Percentiles rank a stretch among this genome's conserved stretches.
Evolutionary conservation across 2,113 vertebrate genomes (phyloP).

Genomic region (Zosterops lateralis): DNA sequence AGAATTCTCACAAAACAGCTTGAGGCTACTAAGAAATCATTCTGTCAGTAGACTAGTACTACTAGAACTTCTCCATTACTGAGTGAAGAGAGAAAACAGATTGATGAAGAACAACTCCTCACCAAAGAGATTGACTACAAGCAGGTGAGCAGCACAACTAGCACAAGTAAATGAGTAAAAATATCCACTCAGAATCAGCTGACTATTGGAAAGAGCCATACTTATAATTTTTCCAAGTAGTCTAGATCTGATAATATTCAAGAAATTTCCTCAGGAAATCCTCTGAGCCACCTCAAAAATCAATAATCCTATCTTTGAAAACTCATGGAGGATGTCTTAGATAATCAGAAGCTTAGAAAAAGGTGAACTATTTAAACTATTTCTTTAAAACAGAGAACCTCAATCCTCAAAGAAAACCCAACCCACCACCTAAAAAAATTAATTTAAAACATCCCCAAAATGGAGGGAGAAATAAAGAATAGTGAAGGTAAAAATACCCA

Average conservation of each 20-base stretch:
- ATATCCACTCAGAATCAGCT: background rate
- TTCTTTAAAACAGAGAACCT: background rate
- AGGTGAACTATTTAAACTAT: background rate
- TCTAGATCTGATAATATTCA: background rate
- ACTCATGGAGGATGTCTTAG: background rate
- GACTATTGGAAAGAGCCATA: background rate
- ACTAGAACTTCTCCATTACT: background rate
- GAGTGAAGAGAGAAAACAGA: background rate
- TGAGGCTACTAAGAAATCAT: background rate
- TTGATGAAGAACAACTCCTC: background rate
- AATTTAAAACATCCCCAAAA: background rate
- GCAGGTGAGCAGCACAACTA: background rate
- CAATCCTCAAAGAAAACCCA: background rate
- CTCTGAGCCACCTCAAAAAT: background rate
- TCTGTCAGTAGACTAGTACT: background rate
- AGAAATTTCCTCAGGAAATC: background rate
- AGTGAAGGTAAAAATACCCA: background rate
- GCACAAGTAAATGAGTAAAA: background rate
- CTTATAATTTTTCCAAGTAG: background rate
- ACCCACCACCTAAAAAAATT: background rate
- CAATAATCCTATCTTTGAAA: background rate
- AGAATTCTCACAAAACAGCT: background rate
- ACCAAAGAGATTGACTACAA: background rate
- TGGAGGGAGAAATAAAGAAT: background rate
- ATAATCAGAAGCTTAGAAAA: background rate